Conservation (phyloP, 2,797 vertebrate species). For the Cuniculus paca region DNA sequence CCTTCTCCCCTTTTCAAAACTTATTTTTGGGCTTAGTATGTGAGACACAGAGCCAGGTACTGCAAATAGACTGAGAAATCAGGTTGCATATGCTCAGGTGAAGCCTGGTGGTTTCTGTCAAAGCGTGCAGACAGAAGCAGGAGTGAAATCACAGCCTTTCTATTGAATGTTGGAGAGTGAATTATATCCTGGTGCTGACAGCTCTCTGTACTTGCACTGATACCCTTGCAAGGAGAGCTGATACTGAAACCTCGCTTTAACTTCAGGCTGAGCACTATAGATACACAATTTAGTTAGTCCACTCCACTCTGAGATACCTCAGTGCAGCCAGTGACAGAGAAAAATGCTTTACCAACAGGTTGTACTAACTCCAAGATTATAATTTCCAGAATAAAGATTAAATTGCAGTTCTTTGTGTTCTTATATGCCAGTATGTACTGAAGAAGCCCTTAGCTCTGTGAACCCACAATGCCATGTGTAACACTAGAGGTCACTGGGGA, state of each 20-base stretch:
- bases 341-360: background rate
- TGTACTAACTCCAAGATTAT: background rate
- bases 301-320: background rate
- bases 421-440: background rate
- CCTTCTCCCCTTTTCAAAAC: background rate
- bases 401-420: background rate
- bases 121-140: slow-evolving; percentile 16
- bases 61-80: slow-evolving; percentile 1
- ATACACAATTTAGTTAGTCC: slow-evolving; percentile 50
- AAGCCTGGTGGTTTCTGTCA: slow-evolving; percentile 55
- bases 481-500: background rate
- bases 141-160: slow-evolving; percentile 58
- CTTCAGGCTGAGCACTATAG: background rate
- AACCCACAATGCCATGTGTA: background rate
- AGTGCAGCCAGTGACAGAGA: background rate
- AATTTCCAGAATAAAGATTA: slow-evolving; percentile 40
- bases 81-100: slow-evolving; percentile 10
- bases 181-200: slow-evolving; percentile 3
- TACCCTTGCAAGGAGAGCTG: slow-evolving; percentile 2
- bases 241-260: slow-evolving; percentile 52
- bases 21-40: background rate
- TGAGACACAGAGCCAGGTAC: background rate
- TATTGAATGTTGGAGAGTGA: slow-evolving; percentile 38
- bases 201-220: background rate
- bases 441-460: background rate